These are phyloP conservation scores for Anableps anableps DNA, from an alignment of 2,797 vertebrate species.

Conservation along the genomic window DNA sequence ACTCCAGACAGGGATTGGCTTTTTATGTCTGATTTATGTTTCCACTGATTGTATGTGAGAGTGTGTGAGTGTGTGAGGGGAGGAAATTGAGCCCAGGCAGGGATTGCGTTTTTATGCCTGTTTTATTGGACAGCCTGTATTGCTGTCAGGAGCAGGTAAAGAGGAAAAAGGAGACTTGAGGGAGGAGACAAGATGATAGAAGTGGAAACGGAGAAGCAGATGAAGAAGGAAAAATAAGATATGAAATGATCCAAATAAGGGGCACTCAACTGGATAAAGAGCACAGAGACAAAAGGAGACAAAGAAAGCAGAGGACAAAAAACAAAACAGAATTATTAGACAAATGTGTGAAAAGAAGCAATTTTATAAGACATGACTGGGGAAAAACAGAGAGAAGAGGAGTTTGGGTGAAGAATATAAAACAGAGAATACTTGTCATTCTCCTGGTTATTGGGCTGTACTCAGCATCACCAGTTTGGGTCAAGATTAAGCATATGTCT, in stretches of 20 bases:
- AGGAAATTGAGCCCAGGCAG: constrained; percentile 63
- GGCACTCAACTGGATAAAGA: constrained; percentile 14
- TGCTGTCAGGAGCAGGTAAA: constrained; percentile 56
- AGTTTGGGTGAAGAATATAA: not conserved
- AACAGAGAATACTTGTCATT: not conserved
- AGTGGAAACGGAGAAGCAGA: not conserved
- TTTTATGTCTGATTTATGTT: constrained; percentile 74
- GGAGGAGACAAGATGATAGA: constrained; percentile 3
- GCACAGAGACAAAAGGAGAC: not conserved
- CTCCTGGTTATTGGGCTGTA: not conserved
- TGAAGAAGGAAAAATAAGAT: constrained; percentile 6
- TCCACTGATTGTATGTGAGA: constrained; percentile 11
- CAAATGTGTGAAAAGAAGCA: constrained; percentile 16
- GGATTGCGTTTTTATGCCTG: constrained; percentile 75
- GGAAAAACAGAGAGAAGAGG: not conserved
- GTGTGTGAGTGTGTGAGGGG: constrained; percentile 21
- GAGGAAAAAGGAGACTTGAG: constrained; percentile 16
- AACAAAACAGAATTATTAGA: constrained; percentile 1
- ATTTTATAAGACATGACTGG: not conserved
- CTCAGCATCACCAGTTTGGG: not conserved
- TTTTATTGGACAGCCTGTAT: constrained; percentile 77
- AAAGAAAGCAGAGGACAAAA: not conserved
- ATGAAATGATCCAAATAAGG: constrained; percentile 9
- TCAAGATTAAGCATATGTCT: not conserved
- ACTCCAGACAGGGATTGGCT: constrained; percentile 73